Evolutionary conservation across 2,888 invertebrate species (phyloP).

Genomic region (Azorinus chamasolen): DNA sequence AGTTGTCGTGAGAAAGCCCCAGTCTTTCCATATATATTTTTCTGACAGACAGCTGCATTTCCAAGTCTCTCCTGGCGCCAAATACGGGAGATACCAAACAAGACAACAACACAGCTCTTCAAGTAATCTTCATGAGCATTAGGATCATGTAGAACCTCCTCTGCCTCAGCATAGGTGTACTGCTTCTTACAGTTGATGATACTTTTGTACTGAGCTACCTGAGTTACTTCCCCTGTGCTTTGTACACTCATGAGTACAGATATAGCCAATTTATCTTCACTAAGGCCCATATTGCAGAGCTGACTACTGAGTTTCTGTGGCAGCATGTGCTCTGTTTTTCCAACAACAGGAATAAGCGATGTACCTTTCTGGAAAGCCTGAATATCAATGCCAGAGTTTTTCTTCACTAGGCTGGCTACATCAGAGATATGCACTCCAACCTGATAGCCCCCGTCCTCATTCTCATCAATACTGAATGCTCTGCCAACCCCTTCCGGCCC

Average conservation of each 20-base stretch:
- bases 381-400: slow-evolving; percentile 73
- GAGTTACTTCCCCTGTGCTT: slow-evolving; percentile 69
- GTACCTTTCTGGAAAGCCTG: slow-evolving; percentile 70
- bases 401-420: slow-evolving; percentile 76
- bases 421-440: slow-evolving; percentile 82
- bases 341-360: slow-evolving; percentile 70
- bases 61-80: slow-evolving; percentile 79
- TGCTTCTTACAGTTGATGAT: slow-evolving; percentile 76
- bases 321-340: slow-evolving; percentile 73
- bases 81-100: slow-evolving; percentile 75
- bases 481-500: slow-evolving; percentile 63
- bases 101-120: slow-evolving; percentile 71
- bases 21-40: slow-evolving; percentile 61
- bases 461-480: slow-evolving; percentile 77
- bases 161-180: slow-evolving; percentile 74
- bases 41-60: slow-evolving; percentile 73
- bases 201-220: slow-evolving; percentile 67
- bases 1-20: slow-evolving; percentile 74
- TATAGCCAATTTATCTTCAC: slow-evolving; percentile 73
- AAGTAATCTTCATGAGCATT: slow-evolving; percentile 73
- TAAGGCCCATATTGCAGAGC: slow-evolving; percentile 74
- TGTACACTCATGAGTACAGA: slow-evolving; percentile 77
- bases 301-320: slow-evolving; percentile 71
- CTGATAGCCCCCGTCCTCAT: slow-evolving; percentile 69
- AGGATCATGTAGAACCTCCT: slow-evolving; percentile 75